These are phyloP conservation scores for Mesocricetus auratus DNA, from an alignment of 2,113 vertebrate genomes.

Conservation along the genomic window DNA sequence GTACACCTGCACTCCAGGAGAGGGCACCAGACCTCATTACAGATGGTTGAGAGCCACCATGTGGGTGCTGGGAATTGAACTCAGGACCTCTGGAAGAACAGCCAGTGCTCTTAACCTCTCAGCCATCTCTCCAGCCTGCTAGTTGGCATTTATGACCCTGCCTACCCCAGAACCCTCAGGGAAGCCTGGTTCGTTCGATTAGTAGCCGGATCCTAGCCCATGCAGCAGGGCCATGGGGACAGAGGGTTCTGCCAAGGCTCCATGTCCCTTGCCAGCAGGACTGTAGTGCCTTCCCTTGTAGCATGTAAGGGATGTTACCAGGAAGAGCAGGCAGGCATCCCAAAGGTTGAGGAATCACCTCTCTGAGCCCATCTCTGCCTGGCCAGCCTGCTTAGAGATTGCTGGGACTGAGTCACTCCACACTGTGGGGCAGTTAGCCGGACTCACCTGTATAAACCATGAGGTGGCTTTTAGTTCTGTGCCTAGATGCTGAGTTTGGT, in stretches of 20 bases:
- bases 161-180: rapidly evolving
- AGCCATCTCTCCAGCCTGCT: too few species aligned
- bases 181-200: background rate
- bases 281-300: background rate
- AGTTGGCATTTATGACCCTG: background rate
- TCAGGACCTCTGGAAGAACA: too few species aligned
- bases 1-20: too few species aligned
- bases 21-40: too few species aligned
- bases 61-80: too few species aligned
- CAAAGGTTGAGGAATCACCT: background rate
- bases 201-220: background rate
- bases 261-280: too few species aligned
- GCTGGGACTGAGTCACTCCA: background rate
- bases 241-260: background rate
- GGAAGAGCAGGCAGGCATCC: background rate
- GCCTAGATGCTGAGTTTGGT: background rate
- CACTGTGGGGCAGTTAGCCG: background rate
- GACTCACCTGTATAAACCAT: background rate
- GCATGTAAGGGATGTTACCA: background rate
- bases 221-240: background rate
- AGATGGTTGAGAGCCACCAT: too few species aligned
- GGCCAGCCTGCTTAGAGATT: background rate
- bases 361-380: background rate
- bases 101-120: too few species aligned
- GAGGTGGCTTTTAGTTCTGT: background rate